Conservation (phyloP, 2,797 vertebrate species). For the Lutjanus campechanus region DNA sequence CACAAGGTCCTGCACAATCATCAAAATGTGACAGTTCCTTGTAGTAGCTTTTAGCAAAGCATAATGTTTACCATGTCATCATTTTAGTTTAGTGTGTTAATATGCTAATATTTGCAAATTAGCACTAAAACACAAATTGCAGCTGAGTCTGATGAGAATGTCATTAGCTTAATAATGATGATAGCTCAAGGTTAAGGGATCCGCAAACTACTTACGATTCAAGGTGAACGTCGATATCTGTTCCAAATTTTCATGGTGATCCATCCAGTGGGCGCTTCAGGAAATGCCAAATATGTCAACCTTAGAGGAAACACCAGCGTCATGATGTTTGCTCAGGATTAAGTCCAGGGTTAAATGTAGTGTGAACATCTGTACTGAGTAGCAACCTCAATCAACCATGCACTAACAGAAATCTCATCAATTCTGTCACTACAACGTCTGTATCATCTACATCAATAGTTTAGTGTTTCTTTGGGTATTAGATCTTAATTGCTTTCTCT, state of each 20-base stretch:
- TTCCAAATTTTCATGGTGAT: neutral
- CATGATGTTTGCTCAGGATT: slow-evolving; percentile 8
- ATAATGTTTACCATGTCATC: no score
- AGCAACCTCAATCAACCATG: neutral
- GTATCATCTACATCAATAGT: slow-evolving; percentile 5
- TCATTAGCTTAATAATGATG: neutral
- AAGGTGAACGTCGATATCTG: neutral
- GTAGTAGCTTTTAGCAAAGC: no score
- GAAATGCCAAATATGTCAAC: neutral
- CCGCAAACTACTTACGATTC: neutral
- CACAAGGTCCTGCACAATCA: no score
- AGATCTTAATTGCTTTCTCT: slow-evolving; percentile 28
- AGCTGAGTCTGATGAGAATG: neutral
- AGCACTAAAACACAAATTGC: neutral
- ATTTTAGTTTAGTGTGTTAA: neutral
- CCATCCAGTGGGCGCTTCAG: neutral
- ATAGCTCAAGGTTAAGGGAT: neutral
- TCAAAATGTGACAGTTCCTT: no score
- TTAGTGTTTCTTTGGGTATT: slow-evolving; percentile 19
- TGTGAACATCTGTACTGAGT: neutral
- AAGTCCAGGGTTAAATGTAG: neutral
- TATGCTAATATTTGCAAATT: neutral
- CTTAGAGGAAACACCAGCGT: neutral
- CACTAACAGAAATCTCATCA: neutral
- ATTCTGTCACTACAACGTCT: neutral